phyloP scores from a whole-genome alignment of 2,888 invertebrate genomes.

The Lepas anatifera region DNA sequence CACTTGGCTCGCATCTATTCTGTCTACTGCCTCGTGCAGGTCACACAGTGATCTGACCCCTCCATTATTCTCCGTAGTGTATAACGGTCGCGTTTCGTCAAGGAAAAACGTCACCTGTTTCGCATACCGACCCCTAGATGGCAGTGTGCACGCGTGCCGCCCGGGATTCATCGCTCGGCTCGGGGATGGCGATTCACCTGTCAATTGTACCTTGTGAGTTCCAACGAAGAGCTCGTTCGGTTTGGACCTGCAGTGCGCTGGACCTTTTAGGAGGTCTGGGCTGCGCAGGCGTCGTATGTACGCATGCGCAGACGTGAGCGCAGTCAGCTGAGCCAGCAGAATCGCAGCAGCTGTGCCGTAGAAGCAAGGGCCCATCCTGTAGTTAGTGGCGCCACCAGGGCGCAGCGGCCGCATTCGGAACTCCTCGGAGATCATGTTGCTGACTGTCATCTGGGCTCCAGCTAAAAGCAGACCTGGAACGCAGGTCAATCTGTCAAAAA shows the following conservation, averaged over 20 bases:
- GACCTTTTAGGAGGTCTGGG: neutral
- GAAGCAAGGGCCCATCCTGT: neutral
- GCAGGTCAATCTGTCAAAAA: too few species aligned
- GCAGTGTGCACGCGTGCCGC: neutral
- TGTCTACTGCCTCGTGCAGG: neutral
- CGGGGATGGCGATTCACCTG: neutral
- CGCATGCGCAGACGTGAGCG: neutral
- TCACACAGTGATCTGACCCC: neutral
- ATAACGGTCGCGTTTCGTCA: neutral
- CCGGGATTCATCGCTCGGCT: neutral
- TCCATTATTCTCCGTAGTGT: neutral
- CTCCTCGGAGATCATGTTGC: neutral
- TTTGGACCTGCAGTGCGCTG: neutral
- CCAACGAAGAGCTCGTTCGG: neutral
- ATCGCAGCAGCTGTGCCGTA: neutral
- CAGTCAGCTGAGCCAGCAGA: neutral
- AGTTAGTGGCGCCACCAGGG: neutral
- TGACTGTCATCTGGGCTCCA: neutral
- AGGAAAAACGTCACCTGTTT: neutral
- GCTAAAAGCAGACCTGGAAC: neutral
- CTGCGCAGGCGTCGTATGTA: neutral
- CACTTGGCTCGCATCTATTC: neutral
- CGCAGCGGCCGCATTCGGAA: neutral
- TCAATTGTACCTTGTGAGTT: neutral
- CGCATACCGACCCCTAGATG: neutral